Base-by-base conservation (phyloP, 1,140 invertebrate genomes). In the Nasonia giraulti region DNA sequence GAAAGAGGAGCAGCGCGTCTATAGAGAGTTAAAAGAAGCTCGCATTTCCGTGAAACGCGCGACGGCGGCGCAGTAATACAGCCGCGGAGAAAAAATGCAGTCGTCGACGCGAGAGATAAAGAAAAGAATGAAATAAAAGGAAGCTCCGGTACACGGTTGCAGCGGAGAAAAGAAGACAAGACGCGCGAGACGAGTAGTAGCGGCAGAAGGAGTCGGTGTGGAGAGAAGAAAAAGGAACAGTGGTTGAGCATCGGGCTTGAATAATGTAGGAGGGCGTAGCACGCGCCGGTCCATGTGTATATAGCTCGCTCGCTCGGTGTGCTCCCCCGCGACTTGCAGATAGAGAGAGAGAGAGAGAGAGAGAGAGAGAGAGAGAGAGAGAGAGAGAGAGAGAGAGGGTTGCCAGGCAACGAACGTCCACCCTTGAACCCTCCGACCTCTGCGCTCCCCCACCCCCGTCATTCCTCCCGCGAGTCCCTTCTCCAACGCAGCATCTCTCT, bases 371-470 rank as follows among this genome's bases (percentile, higher is more conserved):
- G 76, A 79, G 77, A 74, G 40, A 40, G n/a, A n/a, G n/a, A 27
- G 23, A 27, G 23, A 27, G 23, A 27, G 23, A 27, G 27, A 27
- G 27, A 69, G 79, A 80, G 40, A 80, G 62, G 89, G 92, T 93
- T 92, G 92, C 92, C 88, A 90, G 87, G 92, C 92, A 93, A 93
- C 92, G 90, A 90, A 88, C 92, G 90, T 92, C 91, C 90, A 92
- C 92, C 92, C 91, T 92, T 91, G 91, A 92, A 90, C 90, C 89
- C 89, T 90, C 89, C 89, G 89, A 88, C 90, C 90, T 90, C 89
- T 88, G 88, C 75, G 73, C 10, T 12, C 23, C 12, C 14, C 27
- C 40, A 27, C 66, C 66, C 47, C n/a, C n/a, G n/a, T n/a, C n/a
- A n/a, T n/a, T n/a, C n/a, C n/a, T n/a, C n/a, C n/a, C n/a, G n/a